Evolutionary conservation across 2,797 vertebrate species (phyloP).

Genomic region (Dipus sagitta): DNA sequence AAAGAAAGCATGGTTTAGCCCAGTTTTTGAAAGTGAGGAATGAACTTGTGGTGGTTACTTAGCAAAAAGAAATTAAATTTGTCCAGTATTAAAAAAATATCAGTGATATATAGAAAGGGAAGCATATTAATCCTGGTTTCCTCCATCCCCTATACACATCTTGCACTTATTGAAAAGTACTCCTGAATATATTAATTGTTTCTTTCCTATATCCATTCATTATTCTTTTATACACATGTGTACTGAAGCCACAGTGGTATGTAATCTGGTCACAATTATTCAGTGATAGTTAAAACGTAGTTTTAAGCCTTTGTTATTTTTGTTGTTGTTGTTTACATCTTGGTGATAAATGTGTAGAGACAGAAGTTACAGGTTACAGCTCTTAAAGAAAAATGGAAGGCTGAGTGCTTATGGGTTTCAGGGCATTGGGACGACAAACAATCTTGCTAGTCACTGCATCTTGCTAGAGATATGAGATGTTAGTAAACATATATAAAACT

Average conservation of each 20-base stretch:
- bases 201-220: conserved; percentile 1
- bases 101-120: not conserved
- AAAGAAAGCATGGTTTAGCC: not conserved
- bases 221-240: not conserved
- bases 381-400: not conserved
- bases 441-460: not conserved
- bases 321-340: not conserved
- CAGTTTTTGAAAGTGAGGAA: not conserved
- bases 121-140: not conserved
- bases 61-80: not conserved
- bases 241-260: not conserved
- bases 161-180: not conserved
- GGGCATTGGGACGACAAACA: not conserved
- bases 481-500: not conserved
- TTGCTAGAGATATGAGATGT: not conserved
- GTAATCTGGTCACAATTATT: not conserved
- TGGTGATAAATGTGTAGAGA: conserved; percentile 26
- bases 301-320: not conserved
- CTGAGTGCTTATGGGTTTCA: not conserved
- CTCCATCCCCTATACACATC: not conserved
- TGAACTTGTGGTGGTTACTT: not conserved
- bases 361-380: not conserved
- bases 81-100: not conserved
- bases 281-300: not conserved
- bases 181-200: not conserved